Evolutionary conservation across 2,113 vertebrate species (phyloP), one percentile per base, ranked within the genome.

Genomic region (Henicopernis longicauda): DNA sequence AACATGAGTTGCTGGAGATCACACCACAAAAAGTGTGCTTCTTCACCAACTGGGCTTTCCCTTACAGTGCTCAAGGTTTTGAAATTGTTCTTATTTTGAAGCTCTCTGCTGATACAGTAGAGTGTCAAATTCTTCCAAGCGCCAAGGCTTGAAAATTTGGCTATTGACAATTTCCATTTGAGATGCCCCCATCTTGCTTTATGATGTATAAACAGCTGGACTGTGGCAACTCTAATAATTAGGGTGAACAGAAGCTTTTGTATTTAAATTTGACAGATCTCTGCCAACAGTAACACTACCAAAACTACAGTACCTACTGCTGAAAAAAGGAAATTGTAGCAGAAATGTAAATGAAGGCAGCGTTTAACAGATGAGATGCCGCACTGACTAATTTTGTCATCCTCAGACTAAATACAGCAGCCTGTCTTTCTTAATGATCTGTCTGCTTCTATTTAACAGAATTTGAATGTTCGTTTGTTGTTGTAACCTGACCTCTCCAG

Each of bases 401-500:
- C 5, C 3, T 94, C 50, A 89, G 72, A 79, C 78, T 95, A 86
- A 88, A 79, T 71, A 92, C 17, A 76, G 80, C 29, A 83, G 50
- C 49, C n/a, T 82, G 49, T 74, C 47, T 85, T 90, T 87, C 70
- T 74, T 96, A 93, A 92, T 91, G 50, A 61, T 80, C 27, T 71
- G n/a, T 42, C 31, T 79, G 69, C 63, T 87, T 96, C 80, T 52
- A 52, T 92, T 95, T 93, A 95, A 70, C 31, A 72, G 45, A 93
- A 90, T 93, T 69, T 76, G 52, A 89, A 89, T 76, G 74, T 66
- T 88, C 29, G 1, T 84, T 91, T 97, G 89, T 96, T 96, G 67
- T 94, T 95, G 44, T 89, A 92, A 95, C 38, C 49, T 85, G 89
- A 87, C 40, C 89, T 88, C 31, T 71, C 59, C 76, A 79, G 71